Conservation (phyloP, 2,888 invertebrate species). For the Pollenia angustigena region DNA sequence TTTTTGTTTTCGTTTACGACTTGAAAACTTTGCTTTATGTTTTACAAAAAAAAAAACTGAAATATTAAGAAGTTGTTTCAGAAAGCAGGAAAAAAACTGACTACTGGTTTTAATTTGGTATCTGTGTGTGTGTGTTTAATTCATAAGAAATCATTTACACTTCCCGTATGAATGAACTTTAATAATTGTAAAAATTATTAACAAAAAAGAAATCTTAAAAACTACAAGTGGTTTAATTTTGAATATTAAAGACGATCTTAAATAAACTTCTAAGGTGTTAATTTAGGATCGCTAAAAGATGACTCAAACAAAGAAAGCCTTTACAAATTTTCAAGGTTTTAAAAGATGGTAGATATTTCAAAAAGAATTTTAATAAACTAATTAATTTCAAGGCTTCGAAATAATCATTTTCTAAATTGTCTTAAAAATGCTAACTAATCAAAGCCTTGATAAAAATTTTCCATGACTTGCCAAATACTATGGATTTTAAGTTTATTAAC, state of each 20-base stretch:
- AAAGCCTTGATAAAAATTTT: no score
- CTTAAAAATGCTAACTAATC: no score
- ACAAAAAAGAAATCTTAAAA: not conserved
- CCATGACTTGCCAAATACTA: no score
- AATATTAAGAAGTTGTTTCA: constrained; percentile 13
- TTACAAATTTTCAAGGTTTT: no score
- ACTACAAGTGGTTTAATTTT: not conserved
- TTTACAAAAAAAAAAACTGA: constrained; percentile 6
- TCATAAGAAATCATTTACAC: constrained; percentile 73
- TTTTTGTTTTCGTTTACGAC: constrained; percentile 56
- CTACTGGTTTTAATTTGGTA: constrained; percentile 68
- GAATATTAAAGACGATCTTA: not conserved
- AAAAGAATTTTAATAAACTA: no score
- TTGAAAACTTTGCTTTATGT: constrained; percentile 49
- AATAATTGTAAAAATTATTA: constrained; percentile 28
- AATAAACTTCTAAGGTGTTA: no score
- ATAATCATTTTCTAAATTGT: no score
- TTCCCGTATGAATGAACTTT: constrained; percentile 74
- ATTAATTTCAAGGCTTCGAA: no score
- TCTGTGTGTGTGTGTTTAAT: constrained; percentile 51
- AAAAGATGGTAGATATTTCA: no score
- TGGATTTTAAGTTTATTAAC: no score
- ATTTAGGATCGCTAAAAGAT: no score
- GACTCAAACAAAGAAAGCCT: no score
- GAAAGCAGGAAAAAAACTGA: constrained; percentile 28